Base-by-base conservation (phyloP, 2,113 vertebrate species). In the Myrmecophaga tridactyla region DNA sequence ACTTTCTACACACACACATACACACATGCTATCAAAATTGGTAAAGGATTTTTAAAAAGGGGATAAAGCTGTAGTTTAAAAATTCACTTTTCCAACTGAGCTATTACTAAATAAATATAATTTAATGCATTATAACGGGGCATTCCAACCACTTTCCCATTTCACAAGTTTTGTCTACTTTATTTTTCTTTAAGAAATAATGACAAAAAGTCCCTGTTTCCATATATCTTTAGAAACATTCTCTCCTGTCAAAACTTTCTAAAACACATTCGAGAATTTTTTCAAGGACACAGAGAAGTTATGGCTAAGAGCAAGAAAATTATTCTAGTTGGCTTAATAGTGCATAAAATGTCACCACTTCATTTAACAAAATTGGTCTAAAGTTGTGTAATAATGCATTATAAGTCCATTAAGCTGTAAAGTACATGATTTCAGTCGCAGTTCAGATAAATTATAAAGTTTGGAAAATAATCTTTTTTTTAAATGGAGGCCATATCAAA, bases 271-370 rank as follows among this genome's bases (percentile, higher is more conserved):
- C 41, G 58, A 69, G 21, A 36, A 77, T 73, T 65, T 62, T 91
- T 97, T 97, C 90, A 95, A 34, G 41, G 69, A 60, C 80, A 94
- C 53, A 86, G 51, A 34, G 31, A 98, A 96, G 73, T 86, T 89
- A 86, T 0, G 21, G 78, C 85, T 91, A 95, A 95, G 84, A 97
- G 88, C 69, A 97, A 96, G 80, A 96, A 97, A 98, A 97, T 90
- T 92, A 86, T 96, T 96, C 83, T 92, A 96, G 70, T 60, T 96
- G 94, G 95, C 88, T 97, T 98, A 95, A 96, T 83, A 96, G 82
- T 87, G 76, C 89, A 95, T 96, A 96, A 97, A 97, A 85, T 78
- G 95, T 94, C 97, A 97, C 78, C 88, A 92, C 70, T 95, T 98
- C 91, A 87, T 96, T 97, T 91, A 97, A 96, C 70, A 89, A 97